Evolutionary conservation across 2,888 invertebrate genomes (phyloP).

Genomic region (Drosophila sordidula): DNA sequence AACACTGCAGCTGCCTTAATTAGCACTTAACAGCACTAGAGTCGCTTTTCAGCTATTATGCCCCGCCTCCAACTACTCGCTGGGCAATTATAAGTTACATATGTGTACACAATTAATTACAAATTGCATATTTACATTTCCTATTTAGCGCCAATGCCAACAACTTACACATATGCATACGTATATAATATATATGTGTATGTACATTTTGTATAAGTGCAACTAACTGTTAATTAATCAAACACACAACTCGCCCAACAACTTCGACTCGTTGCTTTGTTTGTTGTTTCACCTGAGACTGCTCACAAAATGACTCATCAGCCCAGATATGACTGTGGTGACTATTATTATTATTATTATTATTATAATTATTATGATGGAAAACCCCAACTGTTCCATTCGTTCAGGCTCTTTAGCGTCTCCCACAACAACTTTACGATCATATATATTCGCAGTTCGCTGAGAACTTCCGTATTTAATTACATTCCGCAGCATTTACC

Average conservation of each 20-base stretch:
- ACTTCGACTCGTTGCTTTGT: slow-evolving; percentile 4
- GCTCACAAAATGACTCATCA: slow-evolving; percentile 26
- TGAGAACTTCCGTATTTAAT: slow-evolving; percentile 49
- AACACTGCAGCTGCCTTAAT: neutral
- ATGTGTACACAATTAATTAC: slow-evolving; percentile 14
- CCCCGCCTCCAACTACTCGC: too few species aligned
- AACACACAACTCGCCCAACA: slow-evolving; percentile 12
- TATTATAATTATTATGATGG: slow-evolving; percentile 2
- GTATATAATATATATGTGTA: neutral
- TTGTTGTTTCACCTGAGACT: neutral
- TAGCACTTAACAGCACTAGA: neutral
- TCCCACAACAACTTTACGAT: slow-evolving; percentile 9
- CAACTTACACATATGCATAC: neutral
- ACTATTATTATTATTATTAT: slow-evolving; percentile 8
- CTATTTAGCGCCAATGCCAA: slow-evolving; percentile 12
- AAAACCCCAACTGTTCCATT: too few species aligned
- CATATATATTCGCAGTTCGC: slow-evolving; percentile 22
- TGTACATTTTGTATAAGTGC: neutral
- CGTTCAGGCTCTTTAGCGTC: slow-evolving; percentile 1
- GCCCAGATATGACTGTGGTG: neutral
- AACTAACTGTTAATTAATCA: slow-evolving; percentile 34
- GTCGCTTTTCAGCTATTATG: too few species aligned
- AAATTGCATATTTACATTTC: slow-evolving; percentile 47
- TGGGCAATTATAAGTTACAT: neutral
- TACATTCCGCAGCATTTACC: slow-evolving; percentile 37